Evolutionary conservation across 2,888 invertebrate species (phyloP).

Genomic region (Eupithecia subumbrata): DNA sequence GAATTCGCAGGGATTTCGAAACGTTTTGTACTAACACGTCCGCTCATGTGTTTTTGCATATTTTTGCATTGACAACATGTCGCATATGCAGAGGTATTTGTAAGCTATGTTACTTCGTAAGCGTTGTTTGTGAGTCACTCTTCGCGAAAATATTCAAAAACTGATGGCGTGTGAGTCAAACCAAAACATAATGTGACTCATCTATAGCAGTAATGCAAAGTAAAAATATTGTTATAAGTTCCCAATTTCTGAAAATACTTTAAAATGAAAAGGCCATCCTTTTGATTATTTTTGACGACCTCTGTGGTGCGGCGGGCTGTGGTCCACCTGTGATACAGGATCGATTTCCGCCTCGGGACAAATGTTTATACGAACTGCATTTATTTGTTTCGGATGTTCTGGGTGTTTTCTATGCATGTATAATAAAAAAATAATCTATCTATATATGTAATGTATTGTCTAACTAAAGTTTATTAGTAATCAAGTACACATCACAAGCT

Average conservation of each 20-base stretch:
- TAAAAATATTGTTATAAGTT: background rate
- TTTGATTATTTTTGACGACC: background rate
- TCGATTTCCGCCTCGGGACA: too few species aligned
- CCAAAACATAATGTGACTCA: background rate
- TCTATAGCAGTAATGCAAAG: background rate
- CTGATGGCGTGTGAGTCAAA: background rate
- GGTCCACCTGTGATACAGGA: too few species aligned
- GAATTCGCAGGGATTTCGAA: constrained; percentile 75
- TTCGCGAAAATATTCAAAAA: constrained; percentile 10
- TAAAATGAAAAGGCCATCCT: background rate
- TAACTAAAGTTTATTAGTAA: too few species aligned
- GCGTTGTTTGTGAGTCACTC: constrained; percentile 30
- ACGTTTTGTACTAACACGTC: constrained; percentile 66
- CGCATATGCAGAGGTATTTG: constrained; percentile 50
- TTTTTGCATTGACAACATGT: constrained; percentile 63
- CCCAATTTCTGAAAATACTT: background rate
- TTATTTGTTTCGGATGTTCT: too few species aligned
- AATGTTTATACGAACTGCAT: too few species aligned
- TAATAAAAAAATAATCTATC: too few species aligned
- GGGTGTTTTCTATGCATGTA: too few species aligned
- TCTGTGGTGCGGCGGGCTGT: too few species aligned
- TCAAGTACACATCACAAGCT: too few species aligned
- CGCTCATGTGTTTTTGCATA: constrained; percentile 61
- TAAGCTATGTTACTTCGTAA: constrained; percentile 45
- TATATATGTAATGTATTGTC: too few species aligned